A percentile compares a stretch with the other conserved stretches of the same genome.
These are phyloP conservation scores for Oikopleura albicans DNA, from an alignment of 23 tunicate genomes.

Conservation along the genomic window DNA sequence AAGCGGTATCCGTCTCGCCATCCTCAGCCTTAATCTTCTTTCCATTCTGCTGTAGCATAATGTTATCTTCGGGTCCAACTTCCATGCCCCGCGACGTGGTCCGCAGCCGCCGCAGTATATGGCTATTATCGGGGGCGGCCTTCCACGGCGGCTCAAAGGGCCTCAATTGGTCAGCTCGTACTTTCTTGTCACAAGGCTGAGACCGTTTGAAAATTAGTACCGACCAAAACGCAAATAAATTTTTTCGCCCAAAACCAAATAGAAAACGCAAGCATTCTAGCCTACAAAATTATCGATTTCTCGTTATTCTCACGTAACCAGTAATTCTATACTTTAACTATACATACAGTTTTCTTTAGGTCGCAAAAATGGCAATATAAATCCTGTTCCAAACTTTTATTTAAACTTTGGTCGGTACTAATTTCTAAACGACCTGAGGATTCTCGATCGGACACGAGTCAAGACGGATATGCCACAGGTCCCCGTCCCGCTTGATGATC, in stretches of 20 bases:
- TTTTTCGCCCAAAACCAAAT: no score
- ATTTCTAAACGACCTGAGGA: no score
- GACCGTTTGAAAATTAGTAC: no score
- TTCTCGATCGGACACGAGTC: not conserved
- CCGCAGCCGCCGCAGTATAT: not conserved
- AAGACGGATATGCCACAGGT: not conserved
- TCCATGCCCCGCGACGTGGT: conserved; percentile 13
- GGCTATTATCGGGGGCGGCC: not conserved
- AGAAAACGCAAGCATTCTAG: no score
- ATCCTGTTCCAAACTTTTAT: no score
- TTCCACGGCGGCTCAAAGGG: conserved; percentile 18
- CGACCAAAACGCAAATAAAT: no score
- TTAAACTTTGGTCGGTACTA: no score
- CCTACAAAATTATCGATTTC: no score
- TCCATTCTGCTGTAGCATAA: not conserved
- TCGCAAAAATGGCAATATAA: no score
- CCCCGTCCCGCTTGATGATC: not conserved
- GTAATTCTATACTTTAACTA: no score
- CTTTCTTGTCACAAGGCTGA: not conserved
- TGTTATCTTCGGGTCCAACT: not conserved
- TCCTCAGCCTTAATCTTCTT: not conserved
- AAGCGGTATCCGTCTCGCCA: not conserved
- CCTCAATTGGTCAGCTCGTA: not conserved
- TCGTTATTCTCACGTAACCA: no score
- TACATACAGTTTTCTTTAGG: no score